Conservation (phyloP, 2,797 vertebrate species). For the Manis crassicaudata region DNA sequence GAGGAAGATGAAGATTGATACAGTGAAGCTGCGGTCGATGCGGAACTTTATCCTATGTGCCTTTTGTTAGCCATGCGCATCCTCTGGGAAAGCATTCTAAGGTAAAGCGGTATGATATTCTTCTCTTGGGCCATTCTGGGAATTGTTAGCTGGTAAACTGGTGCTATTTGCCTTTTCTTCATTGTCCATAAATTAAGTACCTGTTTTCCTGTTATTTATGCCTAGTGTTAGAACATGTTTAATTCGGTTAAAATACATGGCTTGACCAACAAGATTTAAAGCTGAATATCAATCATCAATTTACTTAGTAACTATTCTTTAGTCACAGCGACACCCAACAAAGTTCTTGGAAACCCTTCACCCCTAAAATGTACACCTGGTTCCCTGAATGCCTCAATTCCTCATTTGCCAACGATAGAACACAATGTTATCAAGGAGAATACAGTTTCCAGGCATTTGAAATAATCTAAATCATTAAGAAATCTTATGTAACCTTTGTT, state of each 20-base stretch:
- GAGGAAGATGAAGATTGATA: background rate
- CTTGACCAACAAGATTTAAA: background rate
- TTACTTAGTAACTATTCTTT: background rate
- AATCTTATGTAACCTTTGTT: background rate
- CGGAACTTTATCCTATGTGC: background rate
- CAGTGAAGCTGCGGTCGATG: accelerated
- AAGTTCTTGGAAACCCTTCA: background rate
- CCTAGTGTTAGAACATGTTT: background rate
- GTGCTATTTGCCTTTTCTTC: background rate
- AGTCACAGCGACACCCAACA: background rate
- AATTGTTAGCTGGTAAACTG: background rate
- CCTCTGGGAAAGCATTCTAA: background rate
- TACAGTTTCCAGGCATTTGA: background rate
- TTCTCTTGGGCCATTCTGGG: background rate
- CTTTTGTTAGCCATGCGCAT: background rate
- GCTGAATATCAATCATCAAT: background rate
- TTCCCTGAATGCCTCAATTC: background rate
- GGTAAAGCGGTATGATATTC: background rate
- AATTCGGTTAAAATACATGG: background rate
- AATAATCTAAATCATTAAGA: background rate
- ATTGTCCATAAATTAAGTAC: background rate
- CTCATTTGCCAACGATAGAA: background rate
- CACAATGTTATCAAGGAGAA: background rate
- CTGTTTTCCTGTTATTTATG: background rate
- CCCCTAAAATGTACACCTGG: accelerated